Base-by-base conservation (phyloP, 2,888 invertebrate genomes). In the Harpagoxenus sublaevis region DNA sequence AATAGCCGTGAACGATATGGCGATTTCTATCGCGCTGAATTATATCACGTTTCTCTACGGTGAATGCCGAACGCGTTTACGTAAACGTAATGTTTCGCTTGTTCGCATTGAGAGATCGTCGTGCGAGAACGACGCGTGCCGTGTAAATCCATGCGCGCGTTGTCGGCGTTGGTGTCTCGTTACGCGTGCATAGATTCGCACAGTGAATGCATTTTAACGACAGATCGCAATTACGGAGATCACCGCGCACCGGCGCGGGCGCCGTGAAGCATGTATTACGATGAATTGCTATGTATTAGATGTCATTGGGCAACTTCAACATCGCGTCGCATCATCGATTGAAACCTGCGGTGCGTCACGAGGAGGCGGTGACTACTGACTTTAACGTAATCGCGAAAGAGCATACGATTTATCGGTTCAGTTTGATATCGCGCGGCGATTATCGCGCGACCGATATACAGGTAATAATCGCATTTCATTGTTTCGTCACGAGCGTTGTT, bases 401-500 rank as follows among this genome's bases (percentile, higher is more conserved):
- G 65, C 28, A 60, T 62, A 42, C 12, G 81, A 79, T 84, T 81
- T 65, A 57, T 35, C 23, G 60, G 42, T 62, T 55, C 66, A 18
- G 68, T 70, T 74, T 15, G 18, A 48, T 79, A 77, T 73, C 70
- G 31, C 62, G 53, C 10, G 42, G 60, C 62, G 84, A 75, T 86
- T 66, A 78, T 74, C 85, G 70, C 68, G 57, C 74, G 84, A 63
- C 57, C 68, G 53, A 48, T 55, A 70, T 45, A 65, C 70, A 31
- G 15, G 57, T 84, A 81, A 84, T 66, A 84, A 55, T 81, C 71
- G 83, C 68, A 86, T 83, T 85, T 86, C 86, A 39, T 77, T 51
- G 83, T 86, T 86, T 83, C 82, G 88, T 84, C 88, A 86, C 86
- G 66, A 84, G 78, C 39, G 51, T 70, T 45, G 74, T 78, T 62